Evolutionary conservation across 2,888 invertebrate genomes (phyloP), one percentile per base, ranked within the genome.

Genomic region (Odontocolon sp.): DNA sequence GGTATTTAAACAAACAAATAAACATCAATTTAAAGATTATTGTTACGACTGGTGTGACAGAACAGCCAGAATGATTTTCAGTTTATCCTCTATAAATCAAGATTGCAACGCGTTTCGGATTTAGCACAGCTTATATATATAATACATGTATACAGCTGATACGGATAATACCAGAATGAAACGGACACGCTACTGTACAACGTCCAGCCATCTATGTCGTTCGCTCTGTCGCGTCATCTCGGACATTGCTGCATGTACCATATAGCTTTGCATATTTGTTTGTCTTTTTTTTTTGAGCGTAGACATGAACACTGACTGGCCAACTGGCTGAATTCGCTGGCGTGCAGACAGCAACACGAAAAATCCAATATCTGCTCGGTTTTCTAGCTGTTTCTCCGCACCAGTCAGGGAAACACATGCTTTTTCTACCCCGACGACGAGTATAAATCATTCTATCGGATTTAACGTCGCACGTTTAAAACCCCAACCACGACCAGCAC

Each of bases 391-490:
- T 23, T 52, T 14, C 36, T 45, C 42, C 26, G 63, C 26, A 11
- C 54, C 50, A 72, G 56, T 50, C 67, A 21, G 52, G 40, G 28
- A 72, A 72, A 66, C 63, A 68, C 61, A 61, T 47, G 67, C 56
- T 77, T 38, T 26, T 47, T 61, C 57, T 9, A 11, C 59, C 42
- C 16, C 36, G 36, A 50, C 42, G 52, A 61, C 56, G 63, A 50
- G 33, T 72, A 77, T 77, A 77, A 72, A 77, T 77, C 77, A 77
- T 77, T 72, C 50, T 68, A 77, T 72, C 72, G 77, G 77, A 77
- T 77, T 77, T 68, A 77, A 63, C 56, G 57, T 63, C 63, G 40
- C 8, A 47, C 61, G 8, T 77, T 72, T 72, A 57, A 68, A 50
- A 68, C 36, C 68, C 77, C 33, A 42, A 72, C 72, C 50, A 33